Conservation (phyloP, 2,797 vertebrate species). For the Phylloscopus collybita region DNA sequence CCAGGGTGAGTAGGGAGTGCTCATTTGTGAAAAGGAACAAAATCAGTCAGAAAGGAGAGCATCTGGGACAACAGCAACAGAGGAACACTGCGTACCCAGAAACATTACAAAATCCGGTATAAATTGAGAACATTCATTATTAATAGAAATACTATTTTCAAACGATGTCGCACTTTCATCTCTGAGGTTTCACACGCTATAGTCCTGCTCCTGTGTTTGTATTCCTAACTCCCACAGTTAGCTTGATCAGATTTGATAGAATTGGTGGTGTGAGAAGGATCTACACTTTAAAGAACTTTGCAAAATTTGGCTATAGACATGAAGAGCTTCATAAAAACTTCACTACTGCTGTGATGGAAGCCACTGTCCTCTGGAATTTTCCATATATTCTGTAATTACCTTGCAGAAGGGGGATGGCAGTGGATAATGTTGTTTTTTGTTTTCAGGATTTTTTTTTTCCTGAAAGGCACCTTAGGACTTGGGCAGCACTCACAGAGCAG, state of each 20-base stretch:
- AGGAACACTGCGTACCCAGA: neutral
- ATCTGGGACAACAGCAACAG: neutral
- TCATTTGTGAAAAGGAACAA: neutral
- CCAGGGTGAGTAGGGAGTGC: neutral
- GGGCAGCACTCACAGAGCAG: neutral
- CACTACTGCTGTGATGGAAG: neutral
- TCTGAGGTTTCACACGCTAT: neutral
- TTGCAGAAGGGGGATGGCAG: neutral
- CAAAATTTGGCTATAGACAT: neutral
- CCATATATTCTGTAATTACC: neutral
- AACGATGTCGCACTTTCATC: conserved; percentile 23
- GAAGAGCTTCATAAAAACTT: neutral
- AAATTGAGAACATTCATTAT: conserved; percentile 41
- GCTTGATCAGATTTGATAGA: neutral
- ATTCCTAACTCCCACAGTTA: conserved; percentile 42
- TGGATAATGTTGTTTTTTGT: neutral
- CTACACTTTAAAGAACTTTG: neutral
- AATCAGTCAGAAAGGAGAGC: neutral
- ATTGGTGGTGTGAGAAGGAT: neutral
- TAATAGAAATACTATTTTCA: conserved; percentile 56
- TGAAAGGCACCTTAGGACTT: neutral
- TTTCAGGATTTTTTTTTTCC: neutral
- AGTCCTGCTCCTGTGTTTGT: conserved; percentile 31
- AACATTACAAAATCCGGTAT: conserved; percentile 14
- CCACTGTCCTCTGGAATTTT: neutral